Evolutionary conservation across 1,140 invertebrate species (phyloP).

Genomic region (Rhyacophila brunnea): DNA sequence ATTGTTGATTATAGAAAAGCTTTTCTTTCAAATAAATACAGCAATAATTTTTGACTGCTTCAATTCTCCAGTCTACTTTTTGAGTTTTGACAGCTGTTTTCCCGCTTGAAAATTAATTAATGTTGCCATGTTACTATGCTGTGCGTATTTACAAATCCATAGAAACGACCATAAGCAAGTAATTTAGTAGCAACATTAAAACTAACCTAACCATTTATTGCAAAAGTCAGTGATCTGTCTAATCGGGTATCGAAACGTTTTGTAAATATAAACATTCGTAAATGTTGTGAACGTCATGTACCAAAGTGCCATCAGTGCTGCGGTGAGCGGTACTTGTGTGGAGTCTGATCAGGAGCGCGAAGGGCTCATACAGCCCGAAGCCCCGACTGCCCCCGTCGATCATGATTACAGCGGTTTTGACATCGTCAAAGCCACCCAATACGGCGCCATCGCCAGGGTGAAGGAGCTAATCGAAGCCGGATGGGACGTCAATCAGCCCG

Average conservation of each 20-base stretch:
- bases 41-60: not conserved
- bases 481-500: slow-evolving; percentile 86
- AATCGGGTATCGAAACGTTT: slow-evolving; percentile 10
- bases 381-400: slow-evolving; percentile 55
- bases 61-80: not conserved
- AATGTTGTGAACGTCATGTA: slow-evolving; percentile 27
- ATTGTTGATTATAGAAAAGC: slow-evolving; percentile 3
- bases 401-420: slow-evolving; percentile 79
- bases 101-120: slow-evolving; percentile 10
- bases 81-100: slow-evolving; percentile 6
- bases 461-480: slow-evolving; percentile 85
- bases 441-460: slow-evolving; percentile 82
- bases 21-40: not conserved
- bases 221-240: slow-evolving; percentile 20
- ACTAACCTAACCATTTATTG: slow-evolving; percentile 23
- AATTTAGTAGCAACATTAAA: slow-evolving; percentile 13
- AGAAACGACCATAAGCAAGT: not conserved
- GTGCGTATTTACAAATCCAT: not conserved
- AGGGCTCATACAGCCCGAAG: slow-evolving; percentile 52
- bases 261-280: slow-evolving; percentile 28
- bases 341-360: slow-evolving; percentile 49
- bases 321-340: slow-evolving; percentile 46
- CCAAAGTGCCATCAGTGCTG: slow-evolving; percentile 31
- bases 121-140: not conserved
- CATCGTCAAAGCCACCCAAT: slow-evolving; percentile 93